Evolutionary conservation across 2,888 invertebrate genomes (phyloP), one percentile per base, ranked within the genome.

Genomic region (Dicyrtomina minuta): DNA sequence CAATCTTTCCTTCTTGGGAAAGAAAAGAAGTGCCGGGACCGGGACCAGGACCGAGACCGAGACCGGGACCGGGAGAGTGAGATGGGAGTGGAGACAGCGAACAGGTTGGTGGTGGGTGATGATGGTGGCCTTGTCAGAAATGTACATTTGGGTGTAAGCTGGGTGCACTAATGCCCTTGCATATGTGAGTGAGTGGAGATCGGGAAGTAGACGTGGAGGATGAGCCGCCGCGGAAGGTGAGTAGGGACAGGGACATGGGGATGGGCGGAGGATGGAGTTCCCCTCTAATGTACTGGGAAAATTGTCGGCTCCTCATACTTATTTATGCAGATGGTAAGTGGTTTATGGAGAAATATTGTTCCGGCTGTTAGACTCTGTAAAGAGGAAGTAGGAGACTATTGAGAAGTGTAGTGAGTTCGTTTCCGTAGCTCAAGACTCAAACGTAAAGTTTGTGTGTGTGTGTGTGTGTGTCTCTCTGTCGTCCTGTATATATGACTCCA

Each of bases 241-340:
- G n/a, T n/a, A n/a, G n/a, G 33, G 33, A 33, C 4, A 8, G 33
- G 8, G 33, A 33, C 33, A 20, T 26, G 26, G 13, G 55, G 33
- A 33, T 33, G 33, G 3, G 33, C 3, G 33, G 33, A 5, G 33
- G 33, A 8, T 33, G 3, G 33, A 51, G 1, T 55, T 15, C 55
- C 24, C 15, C 55, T 26, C 26, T 55, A 55, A 60, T 41, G 59
- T 41, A 41, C 39, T 60, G 20, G 41, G 59, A 43, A 60, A 13
- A 60, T 41, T 60, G 41, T 60, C 43, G 59, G 41, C 41, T 22
- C 22, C 41, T 22, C 49, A 62, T 49, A 69, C 60, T 75, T 74
- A 75, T 74, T 74, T 76, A 77, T 77, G 74, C 75, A 75, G 72
- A 77, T 75, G 73, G 72, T 74, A 77, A 77, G 77, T 76, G 77